phyloP scores from a whole-genome alignment of 2,888 invertebrate species.

The Drosophila kambysellisi region DNA sequence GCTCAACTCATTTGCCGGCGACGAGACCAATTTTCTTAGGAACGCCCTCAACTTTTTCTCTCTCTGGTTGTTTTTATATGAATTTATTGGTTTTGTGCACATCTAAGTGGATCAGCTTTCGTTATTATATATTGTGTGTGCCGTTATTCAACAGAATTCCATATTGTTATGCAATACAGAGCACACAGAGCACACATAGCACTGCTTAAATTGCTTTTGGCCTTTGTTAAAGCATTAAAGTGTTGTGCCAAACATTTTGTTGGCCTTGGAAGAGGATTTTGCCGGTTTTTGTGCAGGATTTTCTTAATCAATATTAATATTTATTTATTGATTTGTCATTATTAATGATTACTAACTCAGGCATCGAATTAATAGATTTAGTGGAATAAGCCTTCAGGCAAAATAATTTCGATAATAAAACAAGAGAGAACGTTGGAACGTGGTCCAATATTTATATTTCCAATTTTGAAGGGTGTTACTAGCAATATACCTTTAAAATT shows the following conservation, averaged over 20 bases:
- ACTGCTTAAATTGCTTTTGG: neutral
- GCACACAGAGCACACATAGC: neutral
- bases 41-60: neutral
- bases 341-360: neutral
- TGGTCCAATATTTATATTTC: too few relatives aligned
- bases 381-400: neutral
- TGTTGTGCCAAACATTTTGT: neutral
- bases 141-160: constrained; percentile 1
- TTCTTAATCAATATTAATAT: neutral
- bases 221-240: neutral
- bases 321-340: neutral
- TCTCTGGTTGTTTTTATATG: constrained; percentile 33
- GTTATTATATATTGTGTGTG: constrained; percentile 31
- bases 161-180: neutral
- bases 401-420: neutral
- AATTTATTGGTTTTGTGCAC: constrained; percentile 66
- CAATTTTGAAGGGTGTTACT: too few relatives aligned
- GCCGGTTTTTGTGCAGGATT: neutral
- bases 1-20: constrained; percentile 54
- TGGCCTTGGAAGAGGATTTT: neutral
- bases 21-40: constrained; percentile 23
- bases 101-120: constrained; percentile 66
- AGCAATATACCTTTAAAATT: too few relatives aligned
- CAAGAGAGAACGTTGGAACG: too few relatives aligned
- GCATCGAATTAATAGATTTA: too few relatives aligned